Evolutionary conservation across 2,888 invertebrate species (phyloP), one percentile per base, ranked within the genome.

Genomic region (Eutolmus rufibarbis): DNA sequence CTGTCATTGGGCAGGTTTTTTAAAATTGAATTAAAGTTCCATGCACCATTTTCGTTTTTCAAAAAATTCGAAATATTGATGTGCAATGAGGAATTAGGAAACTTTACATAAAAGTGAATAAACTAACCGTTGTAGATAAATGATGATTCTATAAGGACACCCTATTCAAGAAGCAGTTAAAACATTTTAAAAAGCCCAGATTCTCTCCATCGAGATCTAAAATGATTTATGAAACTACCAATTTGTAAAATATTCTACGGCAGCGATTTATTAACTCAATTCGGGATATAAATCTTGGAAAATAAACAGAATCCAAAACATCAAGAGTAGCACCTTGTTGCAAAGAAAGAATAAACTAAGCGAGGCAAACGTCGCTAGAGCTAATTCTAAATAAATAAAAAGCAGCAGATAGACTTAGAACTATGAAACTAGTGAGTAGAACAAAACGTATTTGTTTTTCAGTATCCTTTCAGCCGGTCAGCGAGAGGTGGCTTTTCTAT

Each of bases 401-500:
- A 76, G 34, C 8, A 76, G n/a, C 34, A 76, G 14, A 76, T 76
- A 37, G 19, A 31, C 81, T 81, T 81, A 81, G 2, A 43, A 5
- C 31, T 79, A 79, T 23, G 16, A 31, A 81, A 74, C 31, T 23
- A 19, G n/a, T 76, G 4, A 78, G 57, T 14, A 78, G 19, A 40
- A 57, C 2, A 79, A 79, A 74, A 51, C 46, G 31, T 3, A 16
- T 37, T 37, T 46, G 1, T 46, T 4, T 31, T 81, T 89, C 91
- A 92, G 89, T 92, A 92, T 76, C 92, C 92, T 90, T 92, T 92
- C 84, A 92, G 91, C 87, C 92, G 91, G 90, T 92, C 92, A 88
- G 91, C 91, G 88, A 92, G 89, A 87, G 92, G 92, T 86, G 92
- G 92, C 90, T 92, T 92, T 57, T 91, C 91, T 88, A 92, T 91